These are phyloP conservation scores for Chionodraco myersi DNA, from an alignment of 2,113 vertebrate species.

Conservation along the genomic window DNA sequence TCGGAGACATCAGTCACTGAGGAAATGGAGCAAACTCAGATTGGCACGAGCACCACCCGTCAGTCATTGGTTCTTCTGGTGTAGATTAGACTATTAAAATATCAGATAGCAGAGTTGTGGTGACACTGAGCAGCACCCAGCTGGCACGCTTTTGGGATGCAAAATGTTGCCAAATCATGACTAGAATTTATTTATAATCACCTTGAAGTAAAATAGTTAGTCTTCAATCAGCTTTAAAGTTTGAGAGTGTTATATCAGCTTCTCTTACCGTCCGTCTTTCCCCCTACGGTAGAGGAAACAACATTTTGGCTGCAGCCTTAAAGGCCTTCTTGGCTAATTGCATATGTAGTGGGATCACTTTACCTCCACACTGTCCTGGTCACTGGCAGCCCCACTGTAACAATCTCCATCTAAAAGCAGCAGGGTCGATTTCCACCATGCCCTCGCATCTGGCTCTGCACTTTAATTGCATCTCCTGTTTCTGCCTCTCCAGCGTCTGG, in stretches of 20 bases:
- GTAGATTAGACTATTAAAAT: conserved; percentile 31
- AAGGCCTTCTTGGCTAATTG: conserved; percentile 73
- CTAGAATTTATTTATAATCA: not conserved
- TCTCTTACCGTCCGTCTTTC: not conserved
- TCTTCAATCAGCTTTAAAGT: not conserved
- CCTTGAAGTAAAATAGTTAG: not conserved
- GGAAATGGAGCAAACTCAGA: not conserved
- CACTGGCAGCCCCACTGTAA: conserved; percentile 68
- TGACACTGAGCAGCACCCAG: conserved; percentile 25
- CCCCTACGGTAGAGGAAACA: not conserved
- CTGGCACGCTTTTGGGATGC: conserved; percentile 19
- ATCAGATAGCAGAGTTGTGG: conserved; percentile 47
- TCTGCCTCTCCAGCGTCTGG: conserved; percentile 43
- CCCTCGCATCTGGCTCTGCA: conserved; percentile 59
- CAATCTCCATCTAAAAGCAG: conserved; percentile 76
- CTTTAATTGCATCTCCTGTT: conserved; percentile 77
- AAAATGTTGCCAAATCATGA: conserved; percentile 6
- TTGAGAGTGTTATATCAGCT: not conserved
- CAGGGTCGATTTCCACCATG: conserved; percentile 74
- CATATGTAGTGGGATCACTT: conserved; percentile 74
- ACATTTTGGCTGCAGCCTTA: conserved; percentile 47
- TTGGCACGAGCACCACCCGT: not conserved
- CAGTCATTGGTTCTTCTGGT: conserved; percentile 29
- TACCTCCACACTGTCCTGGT: conserved; percentile 65
- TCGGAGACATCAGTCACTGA: not conserved